Percentiles rank a stretch among this genome's conserved stretches.
Evolutionary conservation across 2,113 vertebrate genomes (phyloP).

Genomic region (Pollachius pollachius): DNA sequence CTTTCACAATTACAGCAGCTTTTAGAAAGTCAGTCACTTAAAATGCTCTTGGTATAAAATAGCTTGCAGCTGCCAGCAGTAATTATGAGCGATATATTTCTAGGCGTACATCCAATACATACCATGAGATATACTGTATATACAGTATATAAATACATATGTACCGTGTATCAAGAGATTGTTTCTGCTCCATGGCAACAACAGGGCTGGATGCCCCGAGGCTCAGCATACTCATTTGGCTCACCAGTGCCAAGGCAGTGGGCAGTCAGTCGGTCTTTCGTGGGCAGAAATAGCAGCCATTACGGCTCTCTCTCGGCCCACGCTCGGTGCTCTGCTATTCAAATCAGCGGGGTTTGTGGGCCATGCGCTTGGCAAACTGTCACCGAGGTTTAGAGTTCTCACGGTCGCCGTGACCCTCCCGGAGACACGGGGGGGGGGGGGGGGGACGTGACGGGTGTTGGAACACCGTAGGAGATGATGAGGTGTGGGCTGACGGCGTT

Average conservation of each 20-base stretch:
- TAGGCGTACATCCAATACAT: not conserved
- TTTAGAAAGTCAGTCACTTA: conserved; percentile 3
- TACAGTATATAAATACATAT: too few relatives aligned
- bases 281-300: conserved; percentile 50
- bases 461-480: too few relatives aligned
- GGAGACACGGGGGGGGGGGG: too few relatives aligned
- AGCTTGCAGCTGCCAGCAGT: conserved; percentile 14
- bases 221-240: conserved; percentile 40
- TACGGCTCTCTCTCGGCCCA: conserved; percentile 39
- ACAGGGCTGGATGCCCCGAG: conserved; percentile 37
- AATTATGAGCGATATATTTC: conserved; percentile 17
- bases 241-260: conserved; percentile 37
- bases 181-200: conserved; percentile 61
- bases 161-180: conserved; percentile 28
- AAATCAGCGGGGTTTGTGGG: conserved; percentile 41
- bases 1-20: not conserved
- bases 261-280: conserved; percentile 43
- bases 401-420: not conserved
- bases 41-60: conserved; percentile 38
- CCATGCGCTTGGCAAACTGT: conserved; percentile 39
- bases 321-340: conserved; percentile 43
- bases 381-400: conserved; percentile 35
- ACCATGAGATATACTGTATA: too few relatives aligned
- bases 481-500: too few relatives aligned
- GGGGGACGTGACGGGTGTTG: too few relatives aligned